These are phyloP conservation scores for Morbakka virulenta DNA, from an alignment of 30 jellyfish, hydroid and myxozoan species.

Conservation along the genomic window DNA sequence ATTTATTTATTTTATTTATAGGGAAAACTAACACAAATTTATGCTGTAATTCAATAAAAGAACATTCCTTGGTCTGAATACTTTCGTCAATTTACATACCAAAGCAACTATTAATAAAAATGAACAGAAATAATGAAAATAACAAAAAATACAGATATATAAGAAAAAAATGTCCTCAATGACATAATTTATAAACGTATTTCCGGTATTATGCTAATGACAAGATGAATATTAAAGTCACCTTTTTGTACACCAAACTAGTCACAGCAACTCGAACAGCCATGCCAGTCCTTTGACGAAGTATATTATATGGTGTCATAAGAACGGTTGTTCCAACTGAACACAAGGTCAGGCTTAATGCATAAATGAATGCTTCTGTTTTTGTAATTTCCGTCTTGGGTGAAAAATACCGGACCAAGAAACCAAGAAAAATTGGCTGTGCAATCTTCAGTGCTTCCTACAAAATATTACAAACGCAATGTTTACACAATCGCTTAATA, in stretches of 20 bases:
- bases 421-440: constrained; percentile 79
- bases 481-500: background rate
- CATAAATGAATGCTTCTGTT: constrained; percentile 62
- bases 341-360: constrained; percentile 68
- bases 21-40: too few species aligned
- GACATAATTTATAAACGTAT: too few species aligned
- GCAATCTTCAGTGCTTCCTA: constrained; percentile 68
- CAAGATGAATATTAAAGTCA: too few species aligned
- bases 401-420: constrained; percentile 61
- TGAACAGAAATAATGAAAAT: too few species aligned
- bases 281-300: constrained; percentile 60
- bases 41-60: too few species aligned
- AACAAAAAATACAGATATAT: too few species aligned
- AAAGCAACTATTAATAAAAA: too few species aligned
- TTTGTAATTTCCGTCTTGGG: constrained; percentile 20
- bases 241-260: constrained; percentile 75
- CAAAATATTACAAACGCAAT: background rate
- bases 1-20: too few species aligned
- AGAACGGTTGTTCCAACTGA: constrained; percentile 44
- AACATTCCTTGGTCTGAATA: too few species aligned
- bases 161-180: too few species aligned
- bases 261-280: constrained; percentile 75
- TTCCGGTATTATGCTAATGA: too few species aligned
- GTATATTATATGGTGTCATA: constrained; percentile 51
- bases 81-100: too few species aligned